These are phyloP conservation scores for Barbus barbus DNA, from an alignment of 2,113 vertebrate species.

Conservation along the genomic window DNA sequence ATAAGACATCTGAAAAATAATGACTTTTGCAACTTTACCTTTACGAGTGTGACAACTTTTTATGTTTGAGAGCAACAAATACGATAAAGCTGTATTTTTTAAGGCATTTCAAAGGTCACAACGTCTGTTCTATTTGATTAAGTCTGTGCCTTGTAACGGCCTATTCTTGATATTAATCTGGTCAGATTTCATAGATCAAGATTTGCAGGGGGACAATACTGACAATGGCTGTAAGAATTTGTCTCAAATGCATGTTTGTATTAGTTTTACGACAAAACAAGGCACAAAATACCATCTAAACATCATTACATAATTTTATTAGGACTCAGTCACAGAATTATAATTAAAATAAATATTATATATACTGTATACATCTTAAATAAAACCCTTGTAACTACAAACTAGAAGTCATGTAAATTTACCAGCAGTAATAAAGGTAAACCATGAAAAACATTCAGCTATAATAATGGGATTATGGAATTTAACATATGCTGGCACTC, in stretches of 20 bases:
- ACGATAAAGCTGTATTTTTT: not conserved
- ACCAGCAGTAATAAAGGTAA: not conserved
- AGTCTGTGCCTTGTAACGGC: not conserved
- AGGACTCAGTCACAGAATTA: too few species aligned
- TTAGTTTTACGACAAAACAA: too few species aligned
- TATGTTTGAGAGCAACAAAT: not conserved
- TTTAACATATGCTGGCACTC: not conserved
- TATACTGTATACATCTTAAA: not conserved
- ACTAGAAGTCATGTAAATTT: not conserved
- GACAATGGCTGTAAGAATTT: too few species aligned
- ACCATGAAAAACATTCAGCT: not conserved
- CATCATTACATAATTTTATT: too few species aligned
- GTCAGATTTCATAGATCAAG: too few species aligned
- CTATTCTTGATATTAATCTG: too few species aligned
- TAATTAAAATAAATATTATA: too few species aligned
- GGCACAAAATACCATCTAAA: too few species aligned
- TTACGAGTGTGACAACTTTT: not conserved
- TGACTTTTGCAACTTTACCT: not conserved
- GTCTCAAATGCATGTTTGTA: too few species aligned
- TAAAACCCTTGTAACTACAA: not conserved
- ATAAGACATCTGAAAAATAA: not conserved
- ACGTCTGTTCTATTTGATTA: not conserved
- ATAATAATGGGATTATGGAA: not conserved
- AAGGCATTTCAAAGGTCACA: slow-evolving; percentile 36
- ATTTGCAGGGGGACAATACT: too few species aligned